phyloP scores from a whole-genome alignment of 2,888 invertebrate species.

The Harpalus rufipes region DNA sequence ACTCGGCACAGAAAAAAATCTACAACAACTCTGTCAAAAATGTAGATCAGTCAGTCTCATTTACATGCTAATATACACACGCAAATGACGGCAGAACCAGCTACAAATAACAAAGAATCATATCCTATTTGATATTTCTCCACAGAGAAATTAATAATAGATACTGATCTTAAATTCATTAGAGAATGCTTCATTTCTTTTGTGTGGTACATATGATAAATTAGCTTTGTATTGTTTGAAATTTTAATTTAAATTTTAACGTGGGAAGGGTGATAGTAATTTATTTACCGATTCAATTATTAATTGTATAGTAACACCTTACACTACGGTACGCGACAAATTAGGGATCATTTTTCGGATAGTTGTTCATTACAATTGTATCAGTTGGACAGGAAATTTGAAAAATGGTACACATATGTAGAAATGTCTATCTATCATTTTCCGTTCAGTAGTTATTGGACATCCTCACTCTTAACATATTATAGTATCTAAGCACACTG shows the following conservation, averaged over 20 bases:
- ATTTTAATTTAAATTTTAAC: not conserved
- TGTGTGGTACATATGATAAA: not conserved
- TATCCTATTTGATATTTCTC: not conserved
- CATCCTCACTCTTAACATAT: too few relatives aligned
- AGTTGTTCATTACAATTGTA: too few relatives aligned
- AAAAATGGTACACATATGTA: too few relatives aligned
- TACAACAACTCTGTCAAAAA: constrained; percentile 57
- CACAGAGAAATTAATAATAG: not conserved
- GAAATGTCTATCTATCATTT: too few relatives aligned
- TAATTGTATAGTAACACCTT: not conserved
- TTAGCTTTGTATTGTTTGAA: not conserved
- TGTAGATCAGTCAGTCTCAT: constrained; percentile 62
- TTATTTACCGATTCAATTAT: not conserved
- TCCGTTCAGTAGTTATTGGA: too few relatives aligned
- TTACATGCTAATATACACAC: constrained; percentile 61
- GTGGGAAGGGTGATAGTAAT: not conserved
- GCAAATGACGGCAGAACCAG: not conserved
- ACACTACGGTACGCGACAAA: too few relatives aligned
- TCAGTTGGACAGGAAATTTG: too few relatives aligned
- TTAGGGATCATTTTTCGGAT: too few relatives aligned
- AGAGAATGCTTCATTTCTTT: not conserved
- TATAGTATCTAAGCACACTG: too few relatives aligned
- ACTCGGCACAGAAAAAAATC: constrained; percentile 29
- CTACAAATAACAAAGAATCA: too few relatives aligned
- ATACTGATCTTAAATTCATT: not conserved